Evolutionary conservation across 35 echinoderm and acorn worm genomes (phyloP).

Genomic region (Ophiothrix spiculata): DNA sequence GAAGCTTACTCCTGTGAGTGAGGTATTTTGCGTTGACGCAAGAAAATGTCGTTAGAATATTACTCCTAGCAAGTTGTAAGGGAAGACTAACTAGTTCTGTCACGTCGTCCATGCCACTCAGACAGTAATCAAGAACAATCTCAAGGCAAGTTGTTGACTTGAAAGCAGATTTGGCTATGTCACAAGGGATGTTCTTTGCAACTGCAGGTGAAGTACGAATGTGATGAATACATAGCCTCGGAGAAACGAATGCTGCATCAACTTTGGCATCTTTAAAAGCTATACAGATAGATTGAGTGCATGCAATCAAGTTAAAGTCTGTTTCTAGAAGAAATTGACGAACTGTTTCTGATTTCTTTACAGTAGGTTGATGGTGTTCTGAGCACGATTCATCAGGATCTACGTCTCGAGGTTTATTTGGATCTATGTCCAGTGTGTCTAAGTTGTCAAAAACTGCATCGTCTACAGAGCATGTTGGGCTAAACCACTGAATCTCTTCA

Average conservation of each 20-base stretch:
- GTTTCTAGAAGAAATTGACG: neutral
- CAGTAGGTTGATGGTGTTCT: neutral
- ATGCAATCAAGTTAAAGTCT: neutral
- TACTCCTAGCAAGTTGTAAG: neutral
- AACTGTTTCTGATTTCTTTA: neutral
- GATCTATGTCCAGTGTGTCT: neutral
- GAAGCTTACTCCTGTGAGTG: neutral
- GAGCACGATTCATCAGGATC: neutral
- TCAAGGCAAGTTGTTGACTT: neutral
- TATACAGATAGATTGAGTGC: neutral
- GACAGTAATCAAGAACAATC: slow-evolving; percentile 11
- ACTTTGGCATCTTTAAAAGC: neutral
- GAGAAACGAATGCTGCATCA: slow-evolving; percentile 11
- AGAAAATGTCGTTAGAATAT: neutral
- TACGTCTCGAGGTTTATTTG: neutral
- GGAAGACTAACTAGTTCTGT: slow-evolving; percentile 1
- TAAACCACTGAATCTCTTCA: neutral
- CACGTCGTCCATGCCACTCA: neutral
- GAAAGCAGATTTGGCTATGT: neutral
- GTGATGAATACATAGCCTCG: neutral
- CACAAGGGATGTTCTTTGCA: neutral
- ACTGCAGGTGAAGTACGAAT: neutral
- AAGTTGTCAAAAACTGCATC: slow-evolving; percentile 22
- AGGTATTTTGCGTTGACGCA: neutral
- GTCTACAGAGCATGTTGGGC: neutral